These are phyloP conservation scores for Parazoanthus atlanticus DNA, from an alignment of 92 coral and sea anemone genomes.

Conservation along the genomic window DNA sequence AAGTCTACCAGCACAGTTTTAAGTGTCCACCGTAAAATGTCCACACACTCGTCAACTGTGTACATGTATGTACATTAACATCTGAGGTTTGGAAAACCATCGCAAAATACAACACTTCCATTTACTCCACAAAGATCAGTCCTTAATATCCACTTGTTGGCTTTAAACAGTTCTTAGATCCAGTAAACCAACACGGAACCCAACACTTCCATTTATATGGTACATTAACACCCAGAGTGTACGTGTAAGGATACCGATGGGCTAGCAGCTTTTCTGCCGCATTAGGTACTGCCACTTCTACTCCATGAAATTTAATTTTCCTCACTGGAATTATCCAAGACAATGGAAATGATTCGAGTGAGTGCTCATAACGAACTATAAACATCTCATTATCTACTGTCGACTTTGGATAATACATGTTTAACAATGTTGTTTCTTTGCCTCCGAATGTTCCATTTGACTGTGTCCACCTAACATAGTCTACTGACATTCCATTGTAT, in stretches of 20 bases:
- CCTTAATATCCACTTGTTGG: background rate
- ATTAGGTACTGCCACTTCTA: slow-evolving; percentile 65
- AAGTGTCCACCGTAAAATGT: too few relatives aligned
- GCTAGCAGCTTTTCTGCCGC: slow-evolving; percentile 45
- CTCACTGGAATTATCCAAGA: slow-evolving; percentile 71
- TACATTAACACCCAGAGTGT: slow-evolving; percentile 45
- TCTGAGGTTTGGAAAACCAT: too few relatives aligned
- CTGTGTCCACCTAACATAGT: slow-evolving; percentile 68
- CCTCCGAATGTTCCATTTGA: slow-evolving; percentile 45
- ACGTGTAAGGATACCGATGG: slow-evolving; percentile 72
- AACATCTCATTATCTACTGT: slow-evolving; percentile 56
- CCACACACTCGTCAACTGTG: too few relatives aligned
- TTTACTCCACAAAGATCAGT: too few relatives aligned
- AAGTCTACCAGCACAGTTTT: too few relatives aligned
- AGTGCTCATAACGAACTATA: slow-evolving; percentile 52
- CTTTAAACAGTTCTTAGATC: background rate
- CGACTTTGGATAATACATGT: slow-evolving; percentile 65
- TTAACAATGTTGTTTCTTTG: slow-evolving; percentile 43
- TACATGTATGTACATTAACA: too few relatives aligned
- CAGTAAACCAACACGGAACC: slow-evolving; percentile 71
- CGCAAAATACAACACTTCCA: too few relatives aligned
- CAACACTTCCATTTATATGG: slow-evolving; percentile 94
- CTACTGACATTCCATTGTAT: slow-evolving; percentile 47
- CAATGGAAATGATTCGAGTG: slow-evolving; percentile 57
- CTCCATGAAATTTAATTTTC: slow-evolving; percentile 62